Conservation (phyloP, 2,888 invertebrate species). For the Temnothorax unifasciatus region DNA sequence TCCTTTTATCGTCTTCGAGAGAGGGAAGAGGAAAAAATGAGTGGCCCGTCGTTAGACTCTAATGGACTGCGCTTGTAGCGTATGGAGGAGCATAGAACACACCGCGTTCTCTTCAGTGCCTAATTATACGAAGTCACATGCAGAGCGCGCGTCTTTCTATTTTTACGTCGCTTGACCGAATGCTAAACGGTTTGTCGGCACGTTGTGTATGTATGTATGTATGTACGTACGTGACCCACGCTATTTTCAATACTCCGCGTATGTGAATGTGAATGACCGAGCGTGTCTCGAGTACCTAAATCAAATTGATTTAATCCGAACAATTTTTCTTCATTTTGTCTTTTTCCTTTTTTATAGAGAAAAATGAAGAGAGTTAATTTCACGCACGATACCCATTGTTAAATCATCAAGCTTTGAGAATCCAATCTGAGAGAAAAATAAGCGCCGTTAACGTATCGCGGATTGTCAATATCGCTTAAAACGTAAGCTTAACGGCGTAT, state of each 20-base stretch:
- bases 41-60: conserved; percentile 68
- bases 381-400: neutral
- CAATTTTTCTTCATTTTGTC: neutral
- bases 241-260: conserved; percentile 72
- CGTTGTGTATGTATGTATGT: conserved; percentile 53
- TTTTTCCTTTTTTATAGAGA: neutral
- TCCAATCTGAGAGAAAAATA: neutral
- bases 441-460: neutral
- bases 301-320: neutral
- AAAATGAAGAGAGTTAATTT: neutral
- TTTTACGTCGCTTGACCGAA: conserved; percentile 84
- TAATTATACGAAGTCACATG: conserved; percentile 86
- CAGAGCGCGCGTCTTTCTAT: conserved; percentile 85
- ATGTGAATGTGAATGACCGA: neutral
- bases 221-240: conserved; percentile 69
- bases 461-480: neutral
- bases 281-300: neutral
- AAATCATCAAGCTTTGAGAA: neutral
- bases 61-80: conserved; percentile 75
- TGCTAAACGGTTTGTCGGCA: conserved; percentile 77
- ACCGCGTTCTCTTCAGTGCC: conserved; percentile 79
- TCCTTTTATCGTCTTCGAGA: conserved; percentile 9
- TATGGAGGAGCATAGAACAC: conserved; percentile 76
- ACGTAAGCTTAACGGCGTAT: neutral
- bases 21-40: conserved; percentile 61